These are phyloP conservation scores for Tenrec ecaudatus DNA, from an alignment of 2,113 vertebrate genomes.

Conservation along the genomic window DNA sequence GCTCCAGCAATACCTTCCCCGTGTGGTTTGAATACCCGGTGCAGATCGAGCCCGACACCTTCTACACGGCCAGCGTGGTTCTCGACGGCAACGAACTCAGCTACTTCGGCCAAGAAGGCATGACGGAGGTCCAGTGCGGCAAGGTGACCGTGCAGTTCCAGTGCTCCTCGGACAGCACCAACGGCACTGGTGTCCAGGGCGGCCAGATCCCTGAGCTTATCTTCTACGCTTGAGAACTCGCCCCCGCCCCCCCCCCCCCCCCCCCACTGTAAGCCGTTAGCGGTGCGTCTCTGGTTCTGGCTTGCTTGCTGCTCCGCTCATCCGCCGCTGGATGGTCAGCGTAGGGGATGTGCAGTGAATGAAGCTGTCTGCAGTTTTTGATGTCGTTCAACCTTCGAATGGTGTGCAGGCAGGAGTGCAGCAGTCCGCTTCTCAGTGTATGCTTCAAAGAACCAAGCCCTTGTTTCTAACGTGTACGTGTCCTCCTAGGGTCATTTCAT, in stretches of 20 bases:
- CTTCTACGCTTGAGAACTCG: conserved; percentile 93
- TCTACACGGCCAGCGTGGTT: conserved; percentile 97
- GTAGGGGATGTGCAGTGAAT: conserved; percentile 80
- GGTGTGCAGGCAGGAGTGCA: conserved; percentile 81
- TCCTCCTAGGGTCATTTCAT: conserved; percentile 45
- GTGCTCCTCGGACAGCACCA: conserved; percentile 99
- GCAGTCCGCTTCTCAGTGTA: conserved; percentile 81
- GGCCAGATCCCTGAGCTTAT: conserved; percentile 98
- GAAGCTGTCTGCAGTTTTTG: conserved; percentile 74
- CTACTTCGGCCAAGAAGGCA: conserved; percentile 98
- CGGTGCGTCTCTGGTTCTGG: conserved; percentile 70
- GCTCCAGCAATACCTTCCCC: conserved; percentile 97
- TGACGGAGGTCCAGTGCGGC: conserved; percentile 99
- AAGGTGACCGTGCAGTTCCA: conserved; percentile 99
- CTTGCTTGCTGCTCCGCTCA: conserved; percentile 80
- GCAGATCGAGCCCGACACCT: conserved; percentile 97
- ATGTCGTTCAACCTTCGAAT: conserved; percentile 81
- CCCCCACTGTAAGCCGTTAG: conserved; percentile 44
- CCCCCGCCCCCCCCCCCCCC: conserved; percentile 44
- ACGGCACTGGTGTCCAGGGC: conserved; percentile 97
- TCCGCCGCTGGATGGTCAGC: conserved; percentile 78
- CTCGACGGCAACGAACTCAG: conserved; percentile 97
- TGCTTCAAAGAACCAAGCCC: conserved; percentile 77
- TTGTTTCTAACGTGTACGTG: conserved; percentile 69
- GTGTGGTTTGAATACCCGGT: conserved; percentile 99